Evolutionary conservation across 2,888 invertebrate species (phyloP).

Genomic region (Brenthis hecate): DNA sequence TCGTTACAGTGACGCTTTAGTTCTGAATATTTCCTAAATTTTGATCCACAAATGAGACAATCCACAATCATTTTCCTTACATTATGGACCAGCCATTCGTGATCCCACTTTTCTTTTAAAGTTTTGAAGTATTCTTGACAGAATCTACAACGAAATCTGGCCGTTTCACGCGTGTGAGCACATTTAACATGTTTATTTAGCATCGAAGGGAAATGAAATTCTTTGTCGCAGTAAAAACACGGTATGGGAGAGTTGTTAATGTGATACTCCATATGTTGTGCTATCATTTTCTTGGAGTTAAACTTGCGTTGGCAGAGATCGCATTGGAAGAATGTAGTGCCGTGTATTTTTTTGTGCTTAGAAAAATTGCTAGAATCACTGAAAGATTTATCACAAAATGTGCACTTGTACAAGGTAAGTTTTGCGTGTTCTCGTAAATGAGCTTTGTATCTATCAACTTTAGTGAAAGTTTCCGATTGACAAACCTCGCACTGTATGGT

Average conservation of each 20-base stretch:
- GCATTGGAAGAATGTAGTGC: slow-evolving; percentile 65
- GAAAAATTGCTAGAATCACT: slow-evolving; percentile 79
- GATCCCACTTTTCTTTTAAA: slow-evolving; percentile 75
- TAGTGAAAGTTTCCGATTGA: slow-evolving; percentile 58
- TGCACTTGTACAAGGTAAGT: slow-evolving; percentile 73
- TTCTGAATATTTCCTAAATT: slow-evolving; percentile 72
- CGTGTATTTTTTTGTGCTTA: slow-evolving; percentile 78
- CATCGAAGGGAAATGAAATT: slow-evolving; percentile 72
- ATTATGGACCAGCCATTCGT: slow-evolving; percentile 72
- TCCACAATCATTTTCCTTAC: slow-evolving; percentile 71
- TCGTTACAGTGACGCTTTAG: slow-evolving; percentile 63
- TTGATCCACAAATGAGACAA: slow-evolving; percentile 63
- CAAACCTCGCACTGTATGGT: slow-evolving; percentile 70
- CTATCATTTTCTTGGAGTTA: slow-evolving; percentile 74
- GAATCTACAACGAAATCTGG: slow-evolving; percentile 61
- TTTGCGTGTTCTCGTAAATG: slow-evolving; percentile 76
- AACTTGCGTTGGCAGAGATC: slow-evolving; percentile 75
- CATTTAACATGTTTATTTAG: slow-evolving; percentile 70
- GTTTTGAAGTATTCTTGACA: slow-evolving; percentile 59
- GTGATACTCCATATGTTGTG: slow-evolving; percentile 74
- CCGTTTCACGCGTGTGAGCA: slow-evolving; percentile 54
- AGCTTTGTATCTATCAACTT: slow-evolving; percentile 71
- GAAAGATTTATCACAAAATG: slow-evolving; percentile 74
- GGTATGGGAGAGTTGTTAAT: slow-evolving; percentile 58
- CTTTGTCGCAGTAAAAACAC: slow-evolving; percentile 61